These are phyloP conservation scores for Pomacea maculata DNA, from an alignment of 1,140 invertebrate species.

Conservation along the genomic window DNA sequence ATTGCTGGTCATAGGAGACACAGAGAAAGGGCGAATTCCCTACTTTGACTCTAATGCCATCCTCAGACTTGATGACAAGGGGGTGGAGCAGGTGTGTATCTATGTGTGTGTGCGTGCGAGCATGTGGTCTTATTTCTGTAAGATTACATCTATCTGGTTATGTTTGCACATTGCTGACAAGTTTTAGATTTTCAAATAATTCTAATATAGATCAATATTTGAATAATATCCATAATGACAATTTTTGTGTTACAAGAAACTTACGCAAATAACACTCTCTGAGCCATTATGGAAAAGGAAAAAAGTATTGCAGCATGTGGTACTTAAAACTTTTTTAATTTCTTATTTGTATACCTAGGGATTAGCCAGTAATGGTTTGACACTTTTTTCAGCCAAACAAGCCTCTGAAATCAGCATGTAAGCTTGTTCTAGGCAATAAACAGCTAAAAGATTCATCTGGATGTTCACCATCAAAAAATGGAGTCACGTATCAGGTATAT, in stretches of 20 bases:
- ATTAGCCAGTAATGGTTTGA: not conserved
- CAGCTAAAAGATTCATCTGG: not conserved
- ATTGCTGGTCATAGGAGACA: slow-evolving; percentile 84
- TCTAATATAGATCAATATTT: not conserved
- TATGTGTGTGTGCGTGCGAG: not conserved
- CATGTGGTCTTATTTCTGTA: not conserved
- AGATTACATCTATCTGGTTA: not conserved
- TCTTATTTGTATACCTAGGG: not conserved
- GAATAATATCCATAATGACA: not conserved
- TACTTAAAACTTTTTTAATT: not conserved
- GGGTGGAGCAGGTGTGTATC: slow-evolving; percentile 18
- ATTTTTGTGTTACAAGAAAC: not conserved
- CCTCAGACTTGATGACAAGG: slow-evolving; percentile 69
- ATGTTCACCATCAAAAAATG: not conserved
- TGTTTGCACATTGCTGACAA: not conserved
- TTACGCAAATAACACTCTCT: not conserved
- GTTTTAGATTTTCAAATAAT: not conserved
- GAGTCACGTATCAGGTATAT: slow-evolving; percentile 15
- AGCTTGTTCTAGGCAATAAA: slow-evolving; percentile 8
- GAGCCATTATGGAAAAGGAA: not conserved
- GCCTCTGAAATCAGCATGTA: slow-evolving; percentile 11
- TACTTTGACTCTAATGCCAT: slow-evolving; percentile 85
- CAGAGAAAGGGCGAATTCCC: slow-evolving; percentile 81
- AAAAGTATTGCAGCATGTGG: not conserved
- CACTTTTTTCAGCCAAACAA: slow-evolving; percentile 10